A percentile compares a stretch with the other conserved stretches of the same genome.
Evolutionary conservation across 2,888 invertebrate genomes (phyloP).

Genomic region (Tuberolachnus salignus): DNA sequence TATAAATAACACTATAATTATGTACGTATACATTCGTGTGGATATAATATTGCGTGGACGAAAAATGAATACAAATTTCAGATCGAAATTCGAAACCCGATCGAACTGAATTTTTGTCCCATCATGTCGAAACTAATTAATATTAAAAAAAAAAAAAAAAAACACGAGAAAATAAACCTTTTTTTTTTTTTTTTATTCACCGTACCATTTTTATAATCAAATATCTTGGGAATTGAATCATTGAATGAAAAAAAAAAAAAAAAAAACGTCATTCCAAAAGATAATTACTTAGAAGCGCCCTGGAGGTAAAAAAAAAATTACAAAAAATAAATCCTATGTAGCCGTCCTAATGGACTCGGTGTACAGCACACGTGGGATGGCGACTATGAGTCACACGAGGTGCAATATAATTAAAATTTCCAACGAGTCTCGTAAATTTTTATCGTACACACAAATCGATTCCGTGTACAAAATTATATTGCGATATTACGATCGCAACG

Average conservation of each 20-base stretch:
- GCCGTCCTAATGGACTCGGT: not conserved
- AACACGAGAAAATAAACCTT: not conserved
- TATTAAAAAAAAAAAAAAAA: not conserved
- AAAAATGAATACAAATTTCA: not conserved
- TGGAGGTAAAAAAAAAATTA: not conserved
- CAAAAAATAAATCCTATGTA: not conserved
- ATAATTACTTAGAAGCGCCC: constrained; percentile 2
- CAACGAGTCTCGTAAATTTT: not conserved
- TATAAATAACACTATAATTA: too few relatives aligned
- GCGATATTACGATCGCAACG: not conserved
- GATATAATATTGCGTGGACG: too few relatives aligned
- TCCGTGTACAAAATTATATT: not conserved
- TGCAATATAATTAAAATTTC: constrained; percentile 15
- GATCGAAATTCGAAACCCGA: not conserved
- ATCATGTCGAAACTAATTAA: not conserved
- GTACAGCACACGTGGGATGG: too few relatives aligned
- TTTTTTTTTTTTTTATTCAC: not conserved
- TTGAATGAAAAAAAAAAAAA: too few relatives aligned
- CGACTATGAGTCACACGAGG: not conserved
- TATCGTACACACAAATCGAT: not conserved
- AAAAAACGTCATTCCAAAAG: not conserved
- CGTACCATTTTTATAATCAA: not conserved
- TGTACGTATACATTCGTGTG: too few relatives aligned
- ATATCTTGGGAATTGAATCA: not conserved
- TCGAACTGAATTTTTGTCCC: not conserved